A percentile compares a stretch with the other conserved stretches of the same genome.
phyloP scores from a whole-genome alignment of 2,797 vertebrate species.

The Pipistrellus pipistrellus region DNA sequence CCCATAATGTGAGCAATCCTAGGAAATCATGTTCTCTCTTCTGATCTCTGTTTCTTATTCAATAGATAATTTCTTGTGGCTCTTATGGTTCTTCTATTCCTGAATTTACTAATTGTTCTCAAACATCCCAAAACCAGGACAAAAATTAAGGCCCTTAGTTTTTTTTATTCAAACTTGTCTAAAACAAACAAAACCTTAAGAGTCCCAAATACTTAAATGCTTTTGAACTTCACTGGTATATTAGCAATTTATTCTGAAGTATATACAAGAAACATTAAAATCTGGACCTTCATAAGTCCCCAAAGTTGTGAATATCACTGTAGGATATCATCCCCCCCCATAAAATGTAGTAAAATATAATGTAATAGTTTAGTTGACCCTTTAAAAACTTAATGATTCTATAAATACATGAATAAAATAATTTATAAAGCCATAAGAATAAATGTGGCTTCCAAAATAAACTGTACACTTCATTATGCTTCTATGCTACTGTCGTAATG shows the following conservation, averaged over 20 bases:
- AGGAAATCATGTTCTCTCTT: not conserved
- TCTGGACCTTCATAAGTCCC: not conserved
- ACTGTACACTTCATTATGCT: not conserved
- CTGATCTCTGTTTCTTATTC: not conserved
- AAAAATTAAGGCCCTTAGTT: not conserved
- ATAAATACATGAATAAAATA: conserved; percentile 13
- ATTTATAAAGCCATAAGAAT: conserved; percentile 38
- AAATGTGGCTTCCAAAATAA: conserved; percentile 4
- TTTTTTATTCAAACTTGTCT: conserved; percentile 42
- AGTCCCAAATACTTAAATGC: not conserved
- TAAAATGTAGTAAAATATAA: not conserved
- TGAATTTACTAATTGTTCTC: not conserved
- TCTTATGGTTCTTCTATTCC: not conserved
- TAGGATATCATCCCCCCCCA: not conserved
- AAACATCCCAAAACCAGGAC: not conserved
- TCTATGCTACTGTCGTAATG: not conserved
- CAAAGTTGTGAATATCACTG: not conserved
- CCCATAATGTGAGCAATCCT: not conserved
- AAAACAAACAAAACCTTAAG: not conserved
- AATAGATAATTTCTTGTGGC: not conserved
- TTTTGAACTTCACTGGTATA: not conserved
- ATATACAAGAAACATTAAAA: conserved; percentile 14
- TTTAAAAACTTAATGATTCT: not conserved
- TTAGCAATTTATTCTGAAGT: not conserved
- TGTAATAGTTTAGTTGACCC: not conserved